A percentile compares a stretch with the other conserved stretches of the same genome.
Conservation (phyloP, 2,797 vertebrate species). For the Capromys pilorides region DNA sequence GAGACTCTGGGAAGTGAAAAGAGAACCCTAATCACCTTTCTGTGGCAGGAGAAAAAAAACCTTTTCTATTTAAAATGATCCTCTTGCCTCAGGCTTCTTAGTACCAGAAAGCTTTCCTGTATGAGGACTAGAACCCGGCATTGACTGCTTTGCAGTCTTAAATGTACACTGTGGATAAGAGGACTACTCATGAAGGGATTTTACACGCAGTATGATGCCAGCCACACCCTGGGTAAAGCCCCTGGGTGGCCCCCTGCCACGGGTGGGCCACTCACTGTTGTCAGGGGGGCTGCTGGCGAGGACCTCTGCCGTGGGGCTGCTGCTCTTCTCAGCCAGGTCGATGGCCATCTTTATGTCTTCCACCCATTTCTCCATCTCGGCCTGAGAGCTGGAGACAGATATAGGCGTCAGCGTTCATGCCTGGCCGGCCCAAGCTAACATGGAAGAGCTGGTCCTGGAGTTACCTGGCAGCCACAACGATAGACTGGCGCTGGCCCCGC, state of each 20-base stretch:
- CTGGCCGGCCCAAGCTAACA: accelerated
- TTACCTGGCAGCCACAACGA: conserved; percentile 97
- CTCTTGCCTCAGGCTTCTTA: neutral
- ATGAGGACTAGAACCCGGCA: neutral
- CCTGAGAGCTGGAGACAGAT: conserved; percentile 86
- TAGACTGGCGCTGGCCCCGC: conserved; percentile 93
- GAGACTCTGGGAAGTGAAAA: conserved; percentile 91
- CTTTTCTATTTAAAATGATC: neutral
- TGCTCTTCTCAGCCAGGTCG: conserved; percentile 92
- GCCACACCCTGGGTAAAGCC: neutral
- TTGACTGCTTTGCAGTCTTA: neutral
- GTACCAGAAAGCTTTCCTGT: neutral
- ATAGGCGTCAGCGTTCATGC: conserved; percentile 17
- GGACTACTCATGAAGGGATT: accelerated
- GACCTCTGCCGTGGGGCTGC: conserved; percentile 89
- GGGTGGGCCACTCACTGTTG: conserved; percentile 89
- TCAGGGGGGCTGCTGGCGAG: conserved; percentile 90
- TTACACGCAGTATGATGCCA: accelerated
- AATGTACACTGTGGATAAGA: accelerated
- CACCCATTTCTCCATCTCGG: conserved; percentile 97
- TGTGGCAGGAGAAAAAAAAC: neutral
- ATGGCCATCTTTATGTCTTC: conserved; percentile 96
- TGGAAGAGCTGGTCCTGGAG: neutral
- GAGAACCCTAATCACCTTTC: conserved; percentile 70
- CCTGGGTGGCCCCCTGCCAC: neutral